Percentiles rank a stretch among this genome's conserved stretches.
These are phyloP conservation scores for Tanypteryx hageni DNA, from an alignment of 2,888 invertebrate species.

Conservation along the genomic window DNA sequence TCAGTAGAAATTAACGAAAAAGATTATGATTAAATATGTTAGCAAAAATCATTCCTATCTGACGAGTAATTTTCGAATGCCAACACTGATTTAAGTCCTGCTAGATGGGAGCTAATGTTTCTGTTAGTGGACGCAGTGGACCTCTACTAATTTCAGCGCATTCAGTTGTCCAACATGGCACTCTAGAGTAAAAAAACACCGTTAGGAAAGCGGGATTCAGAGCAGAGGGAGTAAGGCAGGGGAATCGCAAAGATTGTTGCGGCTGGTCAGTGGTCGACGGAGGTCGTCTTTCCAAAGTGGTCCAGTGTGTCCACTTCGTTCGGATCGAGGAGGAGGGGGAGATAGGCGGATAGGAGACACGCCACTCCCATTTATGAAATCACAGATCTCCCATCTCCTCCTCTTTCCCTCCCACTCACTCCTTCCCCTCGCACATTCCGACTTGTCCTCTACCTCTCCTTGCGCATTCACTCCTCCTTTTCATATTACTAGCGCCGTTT, in stretches of 20 bases:
- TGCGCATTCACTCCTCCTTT: not conserved
- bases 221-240: not conserved
- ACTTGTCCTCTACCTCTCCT: not conserved
- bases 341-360: not conserved
- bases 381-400: not conserved
- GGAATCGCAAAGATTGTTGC: constrained; percentile 2
- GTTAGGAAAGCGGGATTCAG: not conserved
- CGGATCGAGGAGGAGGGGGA: not conserved
- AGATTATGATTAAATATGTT: too few relatives aligned
- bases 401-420: not conserved
- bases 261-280: constrained; percentile 56
- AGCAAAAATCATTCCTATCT: too few relatives aligned
- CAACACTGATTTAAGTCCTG: too few relatives aligned
- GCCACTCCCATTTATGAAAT: not conserved
- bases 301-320: not conserved
- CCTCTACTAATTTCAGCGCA: too few relatives aligned
- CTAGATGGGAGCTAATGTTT: too few relatives aligned
- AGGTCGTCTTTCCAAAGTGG: not conserved
- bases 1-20: too few relatives aligned
- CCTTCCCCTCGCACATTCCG: not conserved
- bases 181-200: not conserved
- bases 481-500: too few relatives aligned
- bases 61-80: too few relatives aligned
- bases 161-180: not conserved
- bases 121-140: too few relatives aligned